Evolutionary conservation across 2,888 invertebrate species (phyloP), one percentile per base, ranked within the genome.

Genomic region (Hypercompe scribonia): DNA sequence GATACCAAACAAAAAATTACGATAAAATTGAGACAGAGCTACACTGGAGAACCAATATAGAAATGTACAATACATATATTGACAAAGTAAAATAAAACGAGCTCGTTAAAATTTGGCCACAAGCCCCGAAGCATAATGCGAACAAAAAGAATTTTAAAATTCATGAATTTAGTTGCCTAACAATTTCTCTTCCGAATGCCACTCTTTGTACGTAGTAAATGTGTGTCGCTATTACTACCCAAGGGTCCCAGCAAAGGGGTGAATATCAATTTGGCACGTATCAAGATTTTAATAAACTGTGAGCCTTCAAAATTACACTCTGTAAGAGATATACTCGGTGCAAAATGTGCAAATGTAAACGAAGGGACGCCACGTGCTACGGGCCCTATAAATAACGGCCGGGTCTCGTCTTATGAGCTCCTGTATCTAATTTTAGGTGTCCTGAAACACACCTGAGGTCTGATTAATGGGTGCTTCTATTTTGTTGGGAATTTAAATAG

Each of bases 351-450:
- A 78, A 78, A 83, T 79, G 82, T 79, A 82, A 85, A 81, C 79
- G 75, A 78, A 69, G 77, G 78, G 75, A 73, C 46, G 74, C 50
- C 61, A 64, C 71, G 73, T 70, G 70, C 73, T 70, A 34, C 18
- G 65, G 66, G 67, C 61, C 72, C 70, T 65, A 72, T 74, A 74
- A 74, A 77, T 74, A 72, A 72, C 66, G 70, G 66, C 31, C 68
- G 72, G 68, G 64, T 65, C 77, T 76, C 80, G 81, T 84, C 78
- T 81, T 78, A 76, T 75, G 82, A 84, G 82, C 83, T 81, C 82
- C 78, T 83, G 81, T 82, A 86, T 89, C 81, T 86, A 87, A 88
- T 86, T 83, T 88, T 85, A 88, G 89, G 84, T 85, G 82, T 78
- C 88, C 87, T 88, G 78, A 81, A 74, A 78, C 75, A 79, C 89